Evolutionary conservation across 1,140 invertebrate species (phyloP).

Genomic region (Carposina sasakii): DNA sequence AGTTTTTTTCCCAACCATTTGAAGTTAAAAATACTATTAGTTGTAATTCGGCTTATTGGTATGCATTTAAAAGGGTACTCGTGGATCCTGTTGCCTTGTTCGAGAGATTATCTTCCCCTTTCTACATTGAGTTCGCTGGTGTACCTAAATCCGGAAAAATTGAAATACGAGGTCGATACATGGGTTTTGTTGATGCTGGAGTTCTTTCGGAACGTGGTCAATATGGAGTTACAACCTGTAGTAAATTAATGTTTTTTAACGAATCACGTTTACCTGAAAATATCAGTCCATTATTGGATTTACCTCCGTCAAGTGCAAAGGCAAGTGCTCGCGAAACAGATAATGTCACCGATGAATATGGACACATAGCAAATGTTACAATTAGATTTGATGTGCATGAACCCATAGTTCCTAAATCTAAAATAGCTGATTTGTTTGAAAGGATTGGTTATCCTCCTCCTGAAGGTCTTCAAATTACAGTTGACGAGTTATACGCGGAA

Average conservation of each 20-base stretch:
- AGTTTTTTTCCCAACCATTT: conserved; percentile 40
- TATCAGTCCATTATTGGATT: conserved; percentile 37
- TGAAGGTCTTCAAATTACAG: conserved; percentile 22
- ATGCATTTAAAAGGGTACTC: conserved; percentile 49
- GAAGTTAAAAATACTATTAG: conserved; percentile 17
- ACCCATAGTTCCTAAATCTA: conserved; percentile 38
- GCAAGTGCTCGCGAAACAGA: conserved; percentile 39
- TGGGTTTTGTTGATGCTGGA: conserved; percentile 47
- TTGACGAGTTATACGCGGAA: conserved; percentile 31
- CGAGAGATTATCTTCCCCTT: conserved; percentile 32
- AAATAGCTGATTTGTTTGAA: conserved; percentile 41
- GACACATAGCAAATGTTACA: conserved; percentile 40
- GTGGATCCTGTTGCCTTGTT: conserved; percentile 35
- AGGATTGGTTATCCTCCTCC: conserved; percentile 38
- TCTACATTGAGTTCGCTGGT: conserved; percentile 54
- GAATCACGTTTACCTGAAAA: conserved; percentile 36
- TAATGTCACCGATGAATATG: conserved; percentile 34
- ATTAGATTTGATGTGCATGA: conserved; percentile 55
- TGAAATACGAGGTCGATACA: conserved; percentile 51
- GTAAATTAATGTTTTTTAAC: conserved; percentile 44
- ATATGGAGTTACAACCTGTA: conserved; percentile 40
- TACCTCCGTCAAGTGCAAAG: conserved; percentile 52
- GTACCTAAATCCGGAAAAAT: conserved; percentile 50
- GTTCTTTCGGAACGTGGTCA: conserved; percentile 49
- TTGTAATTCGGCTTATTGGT: conserved; percentile 53